Evolutionary conservation across 2,888 invertebrate species (phyloP).

Genomic region (Sphinx pinastri): DNA sequence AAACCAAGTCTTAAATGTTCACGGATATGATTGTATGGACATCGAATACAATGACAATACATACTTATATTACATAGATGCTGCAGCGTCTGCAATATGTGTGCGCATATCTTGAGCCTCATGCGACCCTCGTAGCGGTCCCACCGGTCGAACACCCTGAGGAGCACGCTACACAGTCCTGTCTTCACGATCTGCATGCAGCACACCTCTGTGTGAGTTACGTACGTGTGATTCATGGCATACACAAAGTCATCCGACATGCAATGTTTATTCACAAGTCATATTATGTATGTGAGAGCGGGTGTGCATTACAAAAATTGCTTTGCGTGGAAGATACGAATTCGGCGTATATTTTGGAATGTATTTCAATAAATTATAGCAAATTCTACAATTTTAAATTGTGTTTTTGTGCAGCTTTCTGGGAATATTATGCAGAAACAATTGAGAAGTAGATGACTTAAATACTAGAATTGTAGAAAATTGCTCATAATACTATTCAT

Average conservation of each 20-base stretch:
- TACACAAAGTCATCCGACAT: constrained; percentile 49
- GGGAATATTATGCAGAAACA: too few relatives aligned
- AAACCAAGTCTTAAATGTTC: too few relatives aligned
- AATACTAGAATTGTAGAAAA: too few relatives aligned
- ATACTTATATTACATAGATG: constrained; percentile 86
- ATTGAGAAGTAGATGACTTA: too few relatives aligned
- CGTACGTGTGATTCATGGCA: constrained; percentile 65
- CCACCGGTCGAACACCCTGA: constrained; percentile 86
- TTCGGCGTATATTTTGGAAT: too few relatives aligned
- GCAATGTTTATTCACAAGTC: constrained; percentile 48
- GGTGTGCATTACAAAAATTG: not conserved
- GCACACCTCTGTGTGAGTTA: constrained; percentile 85
- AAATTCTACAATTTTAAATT: too few relatives aligned
- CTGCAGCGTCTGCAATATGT: constrained; percentile 84
- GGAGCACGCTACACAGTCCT: constrained; percentile 82
- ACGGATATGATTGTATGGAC: not conserved
- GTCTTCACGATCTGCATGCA: constrained; percentile 86
- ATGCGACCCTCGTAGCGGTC: constrained; percentile 86
- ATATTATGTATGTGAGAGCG: constrained; percentile 27
- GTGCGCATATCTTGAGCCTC: constrained; percentile 85
- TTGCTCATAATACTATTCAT: too few relatives aligned
- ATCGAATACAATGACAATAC: constrained; percentile 48
- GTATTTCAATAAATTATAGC: too few relatives aligned
- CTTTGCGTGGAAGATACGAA: not conserved
- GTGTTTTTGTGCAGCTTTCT: too few relatives aligned